A percentile compares a stretch with the other conserved stretches of the same genome.
These are phyloP conservation scores for Sebastes kiyomatsui DNA, from an alignment of 2,797 vertebrate species.

Conservation along the genomic window DNA sequence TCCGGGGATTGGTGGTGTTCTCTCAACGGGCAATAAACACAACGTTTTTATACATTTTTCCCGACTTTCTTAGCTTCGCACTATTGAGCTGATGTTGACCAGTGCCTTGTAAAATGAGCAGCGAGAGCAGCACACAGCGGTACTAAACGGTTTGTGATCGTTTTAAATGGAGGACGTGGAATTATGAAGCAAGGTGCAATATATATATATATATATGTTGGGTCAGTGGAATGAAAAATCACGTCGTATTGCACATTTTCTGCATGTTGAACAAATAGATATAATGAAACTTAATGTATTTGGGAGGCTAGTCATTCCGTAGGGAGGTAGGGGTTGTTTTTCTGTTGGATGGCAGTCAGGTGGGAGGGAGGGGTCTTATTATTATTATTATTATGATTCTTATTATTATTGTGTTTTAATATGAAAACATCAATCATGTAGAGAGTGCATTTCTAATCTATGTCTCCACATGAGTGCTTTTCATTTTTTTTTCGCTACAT, in stretches of 20 bases:
- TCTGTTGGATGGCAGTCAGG: not conserved
- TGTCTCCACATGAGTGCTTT: not conserved
- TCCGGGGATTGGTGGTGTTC: slow-evolving; percentile 51
- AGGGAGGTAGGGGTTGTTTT: not conserved
- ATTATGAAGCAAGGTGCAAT: not conserved
- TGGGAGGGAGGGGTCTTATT: not conserved
- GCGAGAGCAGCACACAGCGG: not conserved
- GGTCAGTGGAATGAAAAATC: slow-evolving; percentile 19
- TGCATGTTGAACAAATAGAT: slow-evolving; percentile 20
- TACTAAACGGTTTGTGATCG: slow-evolving; percentile 28
- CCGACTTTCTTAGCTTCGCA: slow-evolving; percentile 36
- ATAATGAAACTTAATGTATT: slow-evolving; percentile 1
- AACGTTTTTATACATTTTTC: slow-evolving; percentile 46
- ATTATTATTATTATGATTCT: not conserved
- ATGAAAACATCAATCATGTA: not conserved
- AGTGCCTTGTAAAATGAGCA: slow-evolving; percentile 24
- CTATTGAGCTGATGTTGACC: slow-evolving; percentile 35
- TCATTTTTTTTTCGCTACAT: not conserved
- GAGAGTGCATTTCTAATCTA: not conserved
- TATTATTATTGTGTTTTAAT: not conserved
- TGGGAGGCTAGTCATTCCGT: not conserved
- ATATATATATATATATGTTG: slow-evolving; percentile 1
- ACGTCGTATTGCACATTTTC: not conserved
- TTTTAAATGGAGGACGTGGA: slow-evolving; percentile 13
- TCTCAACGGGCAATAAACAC: slow-evolving; percentile 52